Percentiles rank a stretch among this genome's conserved stretches.
Conservation (phyloP, 1,140 invertebrate genomes). For the Lineus longissimus region DNA sequence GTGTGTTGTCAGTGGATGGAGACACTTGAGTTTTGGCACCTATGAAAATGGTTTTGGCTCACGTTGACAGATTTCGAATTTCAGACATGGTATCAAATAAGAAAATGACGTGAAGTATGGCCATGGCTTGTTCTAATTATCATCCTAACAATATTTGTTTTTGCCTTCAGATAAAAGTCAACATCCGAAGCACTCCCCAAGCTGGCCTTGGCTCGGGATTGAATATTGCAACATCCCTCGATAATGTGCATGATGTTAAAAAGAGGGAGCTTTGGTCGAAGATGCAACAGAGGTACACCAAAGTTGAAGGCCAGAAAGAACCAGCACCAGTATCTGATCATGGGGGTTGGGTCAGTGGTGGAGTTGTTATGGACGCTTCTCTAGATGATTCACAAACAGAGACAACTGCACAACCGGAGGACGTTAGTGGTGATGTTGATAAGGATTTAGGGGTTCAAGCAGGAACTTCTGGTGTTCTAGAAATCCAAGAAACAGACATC, state of each 20-base stretch:
- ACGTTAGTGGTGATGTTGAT: no score
- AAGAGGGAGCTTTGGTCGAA: background rate
- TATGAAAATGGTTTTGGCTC: slow-evolving; percentile 1
- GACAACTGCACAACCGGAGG: no score
- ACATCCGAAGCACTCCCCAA: slow-evolving; percentile 13
- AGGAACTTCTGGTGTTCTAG: no score
- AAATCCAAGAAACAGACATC: no score
- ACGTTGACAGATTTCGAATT: no score
- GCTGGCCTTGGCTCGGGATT: slow-evolving; percentile 49
- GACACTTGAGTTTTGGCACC: slow-evolving; percentile 11
- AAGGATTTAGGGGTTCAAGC: no score
- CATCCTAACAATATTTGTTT: slow-evolving; percentile 9
- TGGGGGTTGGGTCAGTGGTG: background rate
- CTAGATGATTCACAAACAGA: no score
- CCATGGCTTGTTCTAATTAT: no score
- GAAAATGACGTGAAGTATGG: no score
- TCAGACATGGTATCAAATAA: no score
- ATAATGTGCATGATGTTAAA: slow-evolving; percentile 21
- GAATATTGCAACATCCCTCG: slow-evolving; percentile 30
- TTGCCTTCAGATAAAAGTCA: slow-evolving; percentile 18
- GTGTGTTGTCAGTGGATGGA: background rate
- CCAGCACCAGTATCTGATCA: background rate
- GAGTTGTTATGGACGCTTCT: background rate
- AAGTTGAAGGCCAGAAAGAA: background rate
- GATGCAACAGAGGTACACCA: background rate